Evolutionary conservation across 2,113 vertebrate species (phyloP).

Genomic region (Scopus umbretta): DNA sequence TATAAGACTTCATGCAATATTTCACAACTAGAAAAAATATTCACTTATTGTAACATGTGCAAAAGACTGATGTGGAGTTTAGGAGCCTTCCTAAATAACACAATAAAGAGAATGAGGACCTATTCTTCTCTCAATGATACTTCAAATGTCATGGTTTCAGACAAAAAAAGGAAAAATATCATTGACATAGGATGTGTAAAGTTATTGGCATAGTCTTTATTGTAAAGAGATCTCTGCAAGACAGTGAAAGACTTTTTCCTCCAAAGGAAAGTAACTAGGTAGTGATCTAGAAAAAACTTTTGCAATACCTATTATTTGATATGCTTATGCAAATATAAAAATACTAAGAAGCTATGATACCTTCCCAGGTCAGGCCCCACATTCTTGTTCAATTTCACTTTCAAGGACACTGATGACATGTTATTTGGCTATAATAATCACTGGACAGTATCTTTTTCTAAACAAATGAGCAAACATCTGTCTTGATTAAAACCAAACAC

Average conservation of each 20-base stretch:
- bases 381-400: neutral
- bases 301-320: neutral
- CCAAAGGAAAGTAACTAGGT: neutral
- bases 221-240: neutral
- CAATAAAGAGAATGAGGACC: neutral
- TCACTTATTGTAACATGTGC: neutral
- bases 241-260: neutral
- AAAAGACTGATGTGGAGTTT: neutral
- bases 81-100: neutral
- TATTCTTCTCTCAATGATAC: neutral
- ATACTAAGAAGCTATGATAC: neutral
- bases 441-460: neutral
- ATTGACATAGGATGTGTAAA: neutral
- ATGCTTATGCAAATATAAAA: constrained; percentile 1
- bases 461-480: neutral
- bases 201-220: neutral
- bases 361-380: neutral
- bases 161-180: neutral
- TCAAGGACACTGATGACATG: neutral
- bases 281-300: neutral
- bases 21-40: neutral
- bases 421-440: neutral
- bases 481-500: neutral
- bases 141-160: neutral
- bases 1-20: neutral